Evolutionary conservation across 2,113 vertebrate species (phyloP).

Genomic region (Cyprinodon variegatus): DNA sequence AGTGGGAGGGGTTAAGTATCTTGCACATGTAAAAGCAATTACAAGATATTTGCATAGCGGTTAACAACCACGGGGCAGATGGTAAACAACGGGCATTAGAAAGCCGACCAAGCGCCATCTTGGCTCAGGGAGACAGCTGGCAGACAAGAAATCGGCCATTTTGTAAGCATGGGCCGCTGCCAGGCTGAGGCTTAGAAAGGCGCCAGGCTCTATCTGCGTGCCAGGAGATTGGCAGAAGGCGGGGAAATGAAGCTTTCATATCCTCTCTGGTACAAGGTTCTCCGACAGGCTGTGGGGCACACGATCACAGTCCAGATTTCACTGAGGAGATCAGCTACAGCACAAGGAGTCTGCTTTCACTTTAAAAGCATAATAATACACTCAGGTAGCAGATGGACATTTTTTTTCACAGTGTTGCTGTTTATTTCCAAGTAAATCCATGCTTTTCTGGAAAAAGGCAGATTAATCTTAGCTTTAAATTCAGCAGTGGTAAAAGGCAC

Average conservation of each 20-base stretch:
- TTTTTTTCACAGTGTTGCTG: not conserved
- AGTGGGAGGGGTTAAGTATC: constrained; percentile 54
- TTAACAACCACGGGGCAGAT: constrained; percentile 80
- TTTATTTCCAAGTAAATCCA: not conserved
- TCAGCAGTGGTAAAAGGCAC: not conserved
- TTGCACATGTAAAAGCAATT: constrained; percentile 87
- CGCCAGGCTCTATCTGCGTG: constrained; percentile 64
- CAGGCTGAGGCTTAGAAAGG: constrained; percentile 67
- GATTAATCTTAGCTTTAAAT: not conserved
- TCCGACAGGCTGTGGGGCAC: constrained; percentile 52
- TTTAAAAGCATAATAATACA: constrained; percentile 33
- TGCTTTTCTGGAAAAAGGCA: not conserved
- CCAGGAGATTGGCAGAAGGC: constrained; percentile 69
- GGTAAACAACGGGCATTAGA: constrained; percentile 80
- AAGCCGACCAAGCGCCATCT: constrained; percentile 78
- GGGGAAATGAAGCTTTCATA: constrained; percentile 56
- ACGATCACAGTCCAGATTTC: constrained; percentile 53
- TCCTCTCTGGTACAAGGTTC: constrained; percentile 56
- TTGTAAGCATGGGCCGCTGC: constrained; percentile 77
- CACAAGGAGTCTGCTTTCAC: constrained; percentile 20
- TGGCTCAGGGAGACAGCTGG: constrained; percentile 81
- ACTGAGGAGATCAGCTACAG: constrained; percentile 53
- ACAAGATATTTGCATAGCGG: constrained; percentile 84
- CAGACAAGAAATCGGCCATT: constrained; percentile 79
- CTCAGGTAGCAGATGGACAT: not conserved